Evolutionary conservation across 2,113 vertebrate species (phyloP).

Genomic region (Etia nguti): DNA sequence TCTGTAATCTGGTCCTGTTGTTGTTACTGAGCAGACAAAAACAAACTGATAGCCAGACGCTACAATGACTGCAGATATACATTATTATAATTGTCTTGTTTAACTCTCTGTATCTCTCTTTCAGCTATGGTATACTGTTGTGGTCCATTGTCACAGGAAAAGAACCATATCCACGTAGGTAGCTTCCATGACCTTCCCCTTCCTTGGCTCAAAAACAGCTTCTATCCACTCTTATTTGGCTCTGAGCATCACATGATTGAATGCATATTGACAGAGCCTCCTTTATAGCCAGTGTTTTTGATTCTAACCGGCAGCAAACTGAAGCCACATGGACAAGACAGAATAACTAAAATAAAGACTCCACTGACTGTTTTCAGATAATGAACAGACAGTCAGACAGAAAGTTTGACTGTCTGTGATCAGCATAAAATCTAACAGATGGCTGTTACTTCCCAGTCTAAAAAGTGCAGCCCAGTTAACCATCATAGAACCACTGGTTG

Average conservation of each 20-base stretch:
- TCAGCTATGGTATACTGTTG: conserved; percentile 68
- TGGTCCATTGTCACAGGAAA: conserved; percentile 68
- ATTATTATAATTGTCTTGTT: neutral
- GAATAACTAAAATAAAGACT: neutral
- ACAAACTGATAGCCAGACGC: neutral
- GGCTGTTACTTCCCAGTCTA: neutral
- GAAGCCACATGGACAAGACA: neutral
- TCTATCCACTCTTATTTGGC: neutral
- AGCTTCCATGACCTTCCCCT: neutral
- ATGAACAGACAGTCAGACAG: neutral
- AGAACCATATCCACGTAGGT: conserved; percentile 64
- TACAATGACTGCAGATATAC: neutral
- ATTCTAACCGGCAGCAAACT: neutral
- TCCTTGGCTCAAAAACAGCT: neutral
- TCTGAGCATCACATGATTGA: neutral
- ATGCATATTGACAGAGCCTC: neutral
- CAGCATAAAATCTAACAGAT: neutral
- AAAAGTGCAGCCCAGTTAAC: neutral
- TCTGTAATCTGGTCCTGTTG: neutral
- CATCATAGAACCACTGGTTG: neutral
- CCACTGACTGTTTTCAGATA: neutral
- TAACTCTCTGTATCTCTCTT: neutral
- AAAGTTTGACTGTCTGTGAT: neutral
- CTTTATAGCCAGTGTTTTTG: neutral
- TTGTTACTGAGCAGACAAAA: neutral